A percentile compares a stretch with the other conserved stretches of the same genome.
phyloP scores from a whole-genome alignment of 2,797 vertebrate species.

The Halcyon smyrnensis region DNA sequence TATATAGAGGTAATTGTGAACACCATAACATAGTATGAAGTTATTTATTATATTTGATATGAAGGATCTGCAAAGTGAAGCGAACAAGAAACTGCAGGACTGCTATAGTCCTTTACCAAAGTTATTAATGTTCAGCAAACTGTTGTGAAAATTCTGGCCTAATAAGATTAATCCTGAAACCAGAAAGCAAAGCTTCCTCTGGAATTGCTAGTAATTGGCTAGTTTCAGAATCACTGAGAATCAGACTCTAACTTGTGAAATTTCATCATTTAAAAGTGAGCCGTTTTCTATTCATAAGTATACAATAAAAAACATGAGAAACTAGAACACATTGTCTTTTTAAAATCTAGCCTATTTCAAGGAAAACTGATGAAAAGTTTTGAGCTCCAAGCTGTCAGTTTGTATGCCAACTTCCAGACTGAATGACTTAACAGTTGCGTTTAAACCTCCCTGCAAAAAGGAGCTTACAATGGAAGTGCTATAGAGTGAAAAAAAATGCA shows the following conservation, averaged over 20 bases:
- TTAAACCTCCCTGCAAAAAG: constrained; percentile 23
- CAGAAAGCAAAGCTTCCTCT: neutral
- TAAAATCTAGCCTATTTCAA: constrained; percentile 33
- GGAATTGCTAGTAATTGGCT: neutral
- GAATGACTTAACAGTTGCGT: constrained; percentile 44
- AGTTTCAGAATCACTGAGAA: neutral
- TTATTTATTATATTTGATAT: neutral
- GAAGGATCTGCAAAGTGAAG: constrained; percentile 11
- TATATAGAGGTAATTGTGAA: neutral
- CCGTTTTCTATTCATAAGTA: neutral
- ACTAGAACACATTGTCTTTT: neutral
- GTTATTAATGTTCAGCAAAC: neutral
- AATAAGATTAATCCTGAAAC: neutral
- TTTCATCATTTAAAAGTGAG: constrained; percentile 26
- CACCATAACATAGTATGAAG: neutral
- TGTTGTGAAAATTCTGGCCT: neutral
- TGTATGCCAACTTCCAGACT: constrained; percentile 30
- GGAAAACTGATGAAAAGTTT: constrained; percentile 50
- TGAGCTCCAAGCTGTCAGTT: constrained; percentile 27
- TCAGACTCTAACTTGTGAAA: constrained; percentile 27
- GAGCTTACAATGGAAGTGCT: constrained; percentile 43
- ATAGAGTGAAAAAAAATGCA: constrained; percentile 32
- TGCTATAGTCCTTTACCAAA: neutral
- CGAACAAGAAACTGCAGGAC: neutral
- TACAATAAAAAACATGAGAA: neutral